Evolutionary conservation across 2,888 invertebrate species (phyloP), one percentile per base, ranked within the genome.

Genomic region (Esperia sulphurella): DNA sequence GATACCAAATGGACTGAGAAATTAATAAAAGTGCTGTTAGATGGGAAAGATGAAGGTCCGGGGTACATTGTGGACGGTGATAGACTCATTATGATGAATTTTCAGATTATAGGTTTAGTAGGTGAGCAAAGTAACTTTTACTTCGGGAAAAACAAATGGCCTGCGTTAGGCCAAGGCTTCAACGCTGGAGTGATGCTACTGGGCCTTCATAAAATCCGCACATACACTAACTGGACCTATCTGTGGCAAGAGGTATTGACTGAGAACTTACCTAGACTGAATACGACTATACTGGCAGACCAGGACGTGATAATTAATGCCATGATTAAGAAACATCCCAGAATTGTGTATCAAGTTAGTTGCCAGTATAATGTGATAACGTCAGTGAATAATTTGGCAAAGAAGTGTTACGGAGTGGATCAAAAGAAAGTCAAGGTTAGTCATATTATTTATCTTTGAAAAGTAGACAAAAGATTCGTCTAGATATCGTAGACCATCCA

Each of bases 81-180:
- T n/a, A n/a, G n/a, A n/a, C n/a, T n/a, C n/a, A n/a, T n/a, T n/a
- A n/a, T n/a, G n/a, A n/a, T n/a, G n/a, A n/a, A n/a, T 31, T 83
- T 84, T 50, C 77, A 95, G 94, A 91, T 93, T 9, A 90, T 97
- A 63, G 97, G 96, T 37, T 84, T 97, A 67, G 96, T 96, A 3
- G 97, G 97, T 78, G 97, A 97, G 77, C 96, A 97, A 81, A 97
- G 97, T 78, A 94, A 96, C 74, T 97, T 96, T 95, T 97, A 97
- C 75, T 87, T 94, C 49, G 94, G 94, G 14, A 92, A 92, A 47
- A 91, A 91, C 13, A 94, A 95, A 0, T 97, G 97, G 97, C 97
- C 97, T 6, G 97, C 97, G 0, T 74, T 97, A 43, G 96, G 96
- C 7, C 87, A 93, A 62, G 95, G 95, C 55, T 95, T 92, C 71